Base-by-base conservation (phyloP, 1,140 invertebrate genomes). In the Drosophila erecta region DNA sequence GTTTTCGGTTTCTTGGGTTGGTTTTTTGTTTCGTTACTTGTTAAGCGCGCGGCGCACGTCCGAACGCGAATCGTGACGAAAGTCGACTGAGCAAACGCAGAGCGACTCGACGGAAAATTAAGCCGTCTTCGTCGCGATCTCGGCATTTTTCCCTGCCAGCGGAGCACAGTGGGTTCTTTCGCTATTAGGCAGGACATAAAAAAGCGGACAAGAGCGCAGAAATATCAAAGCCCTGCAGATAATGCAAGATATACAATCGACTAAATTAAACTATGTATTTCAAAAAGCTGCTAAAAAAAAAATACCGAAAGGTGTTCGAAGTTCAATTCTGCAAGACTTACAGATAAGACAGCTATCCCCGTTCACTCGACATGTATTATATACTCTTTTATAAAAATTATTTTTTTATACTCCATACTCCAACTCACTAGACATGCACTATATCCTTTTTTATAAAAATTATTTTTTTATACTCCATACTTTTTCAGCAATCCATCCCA, bases 1-100 rank as follows among this genome's bases (percentile, higher is more conserved):
- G 20, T 22, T 10, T 47, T 57, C 14, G 49, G 15, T 20, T 51
- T 51, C 62, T 66, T 40, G 27, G 14, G 35, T 74, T 49, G 44
- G 33, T n/a, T 59, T 30, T 57, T 30, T 40, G 44, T 10, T 24
- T 57, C 17, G 24, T 24, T 24, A 15, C 33, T 46, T 51, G 53
- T 70, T 76, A 57, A 60, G 35, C 38, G 61, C 49, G 44, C 74
- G 46, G 50, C 75, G 62, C 83, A 87, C 84, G 83, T 87, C 83
- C 83, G 79, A 79, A 59, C 75, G 79, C 76, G 76, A 73, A 73
- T 87, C 84, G 83, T 83, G 79, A 59, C 83, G 84, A 79, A 87
- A 87, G 71, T 87, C 74, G 79, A 87, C 84, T 87, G 83, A 87
- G 79, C 83, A 69, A 87, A 69, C 61, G 47, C 79, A 51, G 64